Evolutionary conservation across 2,113 vertebrate genomes (phyloP), one percentile per base, ranked within the genome.

Genomic region (Hippocampus guttulatus): DNA sequence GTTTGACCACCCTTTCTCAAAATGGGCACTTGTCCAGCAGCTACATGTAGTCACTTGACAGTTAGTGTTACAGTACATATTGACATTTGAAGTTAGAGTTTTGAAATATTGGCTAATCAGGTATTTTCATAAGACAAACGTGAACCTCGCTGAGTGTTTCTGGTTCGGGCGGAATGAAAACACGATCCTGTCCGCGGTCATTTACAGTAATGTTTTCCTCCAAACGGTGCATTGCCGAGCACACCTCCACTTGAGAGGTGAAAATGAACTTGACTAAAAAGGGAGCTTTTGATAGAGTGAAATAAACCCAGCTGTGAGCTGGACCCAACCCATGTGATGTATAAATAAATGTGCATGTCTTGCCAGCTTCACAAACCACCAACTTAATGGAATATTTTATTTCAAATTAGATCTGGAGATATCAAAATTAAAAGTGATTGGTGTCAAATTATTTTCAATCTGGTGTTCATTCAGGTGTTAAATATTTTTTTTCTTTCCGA

Each of bases 251-350:
- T 33, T 25, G 33, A 41, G 76, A 87, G 18, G 69, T 88, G 79
- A 87, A 90, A 88, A 85, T 84, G 71, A 88, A 87, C 81, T 63
- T 76, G 61, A 51, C 66, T 74, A 76, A 91, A 91, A 92, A 91
- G 69, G 85, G 87, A 85, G 85, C 90, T 92, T 91, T 92, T 92
- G 89, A 92, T 87, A 72, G 88, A 90, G 79, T 71, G 90, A 92
- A 90, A 88, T 86, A 82, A 81, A 81, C 85, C 91, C 90, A 75
- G 86, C 90, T 92, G 90, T 88, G 91, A 87, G 88, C 81, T 92
- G 91, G 89, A 90, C 87, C 73, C 64, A 66, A 85, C 87, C 88
- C 85, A 86, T 85, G 86, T 79, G 81, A 90, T 82, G 81, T 88
- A 91, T 92, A 92, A 93, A 93, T 92, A 93, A 92, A 90, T 88